Conservation (phyloP, 2,888 invertebrate genomes). For the Papilio protenor region DNA sequence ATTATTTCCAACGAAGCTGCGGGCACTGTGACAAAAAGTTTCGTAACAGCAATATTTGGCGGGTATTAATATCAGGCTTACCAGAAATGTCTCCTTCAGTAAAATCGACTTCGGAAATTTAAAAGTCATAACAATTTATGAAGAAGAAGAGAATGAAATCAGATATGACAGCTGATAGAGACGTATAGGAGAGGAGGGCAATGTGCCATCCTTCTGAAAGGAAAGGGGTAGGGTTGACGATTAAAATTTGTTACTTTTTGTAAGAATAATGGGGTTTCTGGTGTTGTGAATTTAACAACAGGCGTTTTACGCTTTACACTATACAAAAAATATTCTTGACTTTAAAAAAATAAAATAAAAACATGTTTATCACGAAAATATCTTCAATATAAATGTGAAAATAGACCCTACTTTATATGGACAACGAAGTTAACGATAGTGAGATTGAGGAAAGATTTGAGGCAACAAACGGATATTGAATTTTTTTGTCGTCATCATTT, state of each 20-base stretch:
- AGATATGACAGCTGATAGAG: background rate
- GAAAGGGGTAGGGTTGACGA: background rate
- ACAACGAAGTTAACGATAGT: slow-evolving; percentile 23
- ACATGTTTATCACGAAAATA: background rate
- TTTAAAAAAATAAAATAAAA: background rate
- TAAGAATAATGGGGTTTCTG: background rate
- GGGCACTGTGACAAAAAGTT: background rate
- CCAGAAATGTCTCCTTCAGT: background rate
- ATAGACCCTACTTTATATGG: background rate
- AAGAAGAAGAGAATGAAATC: background rate
- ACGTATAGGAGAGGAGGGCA: background rate
- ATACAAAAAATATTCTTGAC: background rate
- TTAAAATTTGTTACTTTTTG: background rate
- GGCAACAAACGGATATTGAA: slow-evolving; percentile 26
- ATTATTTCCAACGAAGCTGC: slow-evolving; percentile 14
- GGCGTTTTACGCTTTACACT: background rate
- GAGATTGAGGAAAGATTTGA: slow-evolving; percentile 29
- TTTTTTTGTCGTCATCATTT: slow-evolving; percentile 11
- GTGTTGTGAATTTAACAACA: background rate
- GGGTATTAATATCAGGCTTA: slow-evolving; percentile 4
- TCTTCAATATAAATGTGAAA: background rate
- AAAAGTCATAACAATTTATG: background rate
- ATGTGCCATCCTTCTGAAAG: background rate
- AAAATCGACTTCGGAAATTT: background rate
- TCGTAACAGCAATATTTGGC: slow-evolving; percentile 2